phyloP scores from a whole-genome alignment of 2,113 vertebrate genomes.

The Paramisgurnus dabryanus region DNA sequence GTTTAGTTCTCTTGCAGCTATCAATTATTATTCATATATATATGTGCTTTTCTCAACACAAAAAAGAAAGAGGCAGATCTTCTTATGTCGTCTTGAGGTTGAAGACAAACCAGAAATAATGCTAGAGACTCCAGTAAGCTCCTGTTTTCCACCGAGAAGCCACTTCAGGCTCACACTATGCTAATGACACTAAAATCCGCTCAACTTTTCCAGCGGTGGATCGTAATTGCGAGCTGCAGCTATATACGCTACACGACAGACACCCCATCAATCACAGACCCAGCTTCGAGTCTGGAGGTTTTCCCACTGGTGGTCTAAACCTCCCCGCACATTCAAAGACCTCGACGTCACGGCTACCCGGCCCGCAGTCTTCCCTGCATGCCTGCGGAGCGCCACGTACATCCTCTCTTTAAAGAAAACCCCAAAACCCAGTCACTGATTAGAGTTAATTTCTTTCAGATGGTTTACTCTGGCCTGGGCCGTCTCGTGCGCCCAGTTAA shows the following conservation, averaged over 20 bases:
- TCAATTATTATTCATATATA: slow-evolving; percentile 56
- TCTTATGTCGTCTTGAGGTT: slow-evolving; percentile 1
- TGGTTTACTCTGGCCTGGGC: slow-evolving; percentile 6
- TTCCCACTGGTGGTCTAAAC: slow-evolving; percentile 31
- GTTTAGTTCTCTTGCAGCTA: slow-evolving; percentile 66
- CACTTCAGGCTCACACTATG: slow-evolving; percentile 16
- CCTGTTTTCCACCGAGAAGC: slow-evolving; percentile 19
- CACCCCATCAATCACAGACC: slow-evolving; percentile 15
- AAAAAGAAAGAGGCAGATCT: neutral
- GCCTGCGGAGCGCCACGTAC: slow-evolving; percentile 22
- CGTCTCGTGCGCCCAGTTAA: neutral
- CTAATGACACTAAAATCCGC: slow-evolving; percentile 13
- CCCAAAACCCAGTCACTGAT: slow-evolving; percentile 27
- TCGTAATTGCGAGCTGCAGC: slow-evolving; percentile 17
- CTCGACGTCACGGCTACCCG: slow-evolving; percentile 17
- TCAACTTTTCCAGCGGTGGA: slow-evolving; percentile 40
- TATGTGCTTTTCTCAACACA: slow-evolving; percentile 21
- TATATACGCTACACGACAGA: slow-evolving; percentile 5
- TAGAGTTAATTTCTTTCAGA: slow-evolving; percentile 45
- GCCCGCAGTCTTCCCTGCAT: slow-evolving; percentile 27
- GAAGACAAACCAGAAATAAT: slow-evolving; percentile 12
- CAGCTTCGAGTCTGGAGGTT: slow-evolving; percentile 21
- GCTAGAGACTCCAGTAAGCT: slow-evolving; percentile 3
- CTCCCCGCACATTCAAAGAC: slow-evolving; percentile 43
- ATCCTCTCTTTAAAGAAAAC: slow-evolving; percentile 20